phyloP scores from a whole-genome alignment of 1,140 invertebrate genomes.

The Teleogryllus occipitalis region DNA sequence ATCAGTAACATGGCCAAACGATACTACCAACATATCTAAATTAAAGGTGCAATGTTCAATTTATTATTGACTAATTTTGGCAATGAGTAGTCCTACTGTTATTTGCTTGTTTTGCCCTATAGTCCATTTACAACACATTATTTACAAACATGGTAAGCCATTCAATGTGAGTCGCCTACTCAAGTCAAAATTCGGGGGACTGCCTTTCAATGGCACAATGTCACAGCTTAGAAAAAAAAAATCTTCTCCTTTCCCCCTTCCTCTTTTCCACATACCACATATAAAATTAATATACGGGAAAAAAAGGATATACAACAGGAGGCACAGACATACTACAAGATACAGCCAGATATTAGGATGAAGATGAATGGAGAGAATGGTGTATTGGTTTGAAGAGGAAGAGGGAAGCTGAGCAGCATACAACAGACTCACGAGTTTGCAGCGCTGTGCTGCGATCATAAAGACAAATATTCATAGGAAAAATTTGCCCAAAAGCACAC shows the following conservation, averaged over 20 bases:
- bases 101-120: conserved; percentile 17
- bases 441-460: conserved; percentile 2
- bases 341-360: background rate
- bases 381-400: conserved; percentile 11
- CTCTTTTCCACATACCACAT: conserved; percentile 10
- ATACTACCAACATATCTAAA: conserved; percentile 18
- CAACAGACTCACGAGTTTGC: conserved; percentile 19
- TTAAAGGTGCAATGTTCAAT: conserved; percentile 13
- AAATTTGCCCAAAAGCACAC: conserved; percentile 42
- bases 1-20: conserved; percentile 17
- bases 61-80: background rate
- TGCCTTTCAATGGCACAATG: conserved; percentile 19
- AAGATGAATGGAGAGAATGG: background rate
- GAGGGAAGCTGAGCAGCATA: conserved; percentile 16
- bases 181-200: conserved; percentile 20
- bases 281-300: conserved; percentile 11
- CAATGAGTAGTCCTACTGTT: conserved; percentile 1
- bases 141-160: conserved; percentile 24
- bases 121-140: conserved; percentile 23
- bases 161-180: conserved; percentile 24
- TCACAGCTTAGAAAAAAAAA: conserved; percentile 11
- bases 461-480: conserved; percentile 34
- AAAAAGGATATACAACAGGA: conserved; percentile 11
- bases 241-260: conserved; percentile 17
- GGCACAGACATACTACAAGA: conserved; percentile 7